Conservation (phyloP, 2,797 vertebrate species). For the Pseudochromis fuscus region DNA sequence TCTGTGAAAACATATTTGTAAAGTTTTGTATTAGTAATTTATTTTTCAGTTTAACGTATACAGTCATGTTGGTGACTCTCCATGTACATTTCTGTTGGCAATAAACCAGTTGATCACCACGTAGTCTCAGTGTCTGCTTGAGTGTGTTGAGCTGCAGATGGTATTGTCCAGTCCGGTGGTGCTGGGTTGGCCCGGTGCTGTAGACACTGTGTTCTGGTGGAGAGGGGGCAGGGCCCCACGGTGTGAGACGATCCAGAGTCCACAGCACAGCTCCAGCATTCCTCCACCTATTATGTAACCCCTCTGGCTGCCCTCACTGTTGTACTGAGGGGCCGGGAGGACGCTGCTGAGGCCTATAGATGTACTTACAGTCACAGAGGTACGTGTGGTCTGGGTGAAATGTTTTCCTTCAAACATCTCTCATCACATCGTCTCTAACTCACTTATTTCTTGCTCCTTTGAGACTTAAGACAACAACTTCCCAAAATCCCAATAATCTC, state of each 20-base stretch:
- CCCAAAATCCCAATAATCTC: background rate
- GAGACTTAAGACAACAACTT: background rate
- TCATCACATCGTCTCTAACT: background rate
- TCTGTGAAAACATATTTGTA: slow-evolving; percentile 50
- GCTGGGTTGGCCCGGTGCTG: background rate
- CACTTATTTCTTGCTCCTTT: background rate
- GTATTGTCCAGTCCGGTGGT: background rate
- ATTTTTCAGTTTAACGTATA: slow-evolving; percentile 39
- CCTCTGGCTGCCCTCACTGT: slow-evolving; percentile 29
- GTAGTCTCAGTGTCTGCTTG: background rate
- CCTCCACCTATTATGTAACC: slow-evolving; percentile 77
- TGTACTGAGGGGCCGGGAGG: slow-evolving; percentile 30
- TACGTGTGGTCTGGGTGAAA: background rate
- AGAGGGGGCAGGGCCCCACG: slow-evolving; percentile 38
- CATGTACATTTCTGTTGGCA: slow-evolving; percentile 23
- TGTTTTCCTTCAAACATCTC: background rate
- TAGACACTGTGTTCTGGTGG: slow-evolving; percentile 21
- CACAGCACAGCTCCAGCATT: slow-evolving; percentile 75
- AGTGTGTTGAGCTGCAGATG: background rate
- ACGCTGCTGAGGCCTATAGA: slow-evolving; percentile 4
- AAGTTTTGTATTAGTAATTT: slow-evolving; percentile 52
- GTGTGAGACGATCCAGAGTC: slow-evolving; percentile 61
- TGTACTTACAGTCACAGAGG: background rate
- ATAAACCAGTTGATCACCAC: slow-evolving; percentile 43
- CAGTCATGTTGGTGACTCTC: background rate